Percentiles rank a stretch among this genome's conserved stretches.
These are phyloP conservation scores for Orbicella faveolata DNA, from an alignment of 64 coral and sea anemone genomes.

Conservation along the genomic window DNA sequence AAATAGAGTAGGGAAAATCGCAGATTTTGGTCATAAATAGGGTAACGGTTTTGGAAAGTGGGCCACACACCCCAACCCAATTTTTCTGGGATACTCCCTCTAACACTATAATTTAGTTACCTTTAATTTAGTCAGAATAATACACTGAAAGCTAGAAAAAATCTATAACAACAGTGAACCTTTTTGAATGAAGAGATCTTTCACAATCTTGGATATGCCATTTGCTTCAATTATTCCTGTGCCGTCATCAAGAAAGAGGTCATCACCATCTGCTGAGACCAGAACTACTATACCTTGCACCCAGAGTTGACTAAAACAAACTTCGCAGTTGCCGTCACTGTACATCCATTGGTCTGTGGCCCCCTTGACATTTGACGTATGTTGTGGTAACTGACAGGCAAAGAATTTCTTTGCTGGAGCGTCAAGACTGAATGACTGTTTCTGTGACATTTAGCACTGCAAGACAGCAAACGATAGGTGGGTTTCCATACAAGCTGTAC, in stretches of 20 bases:
- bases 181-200: constrained; percentile 65
- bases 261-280: constrained; percentile 48
- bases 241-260: constrained; percentile 77
- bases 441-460: constrained; percentile 41
- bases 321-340: not conserved
- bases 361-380: constrained; percentile 11
- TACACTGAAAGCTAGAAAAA: no score
- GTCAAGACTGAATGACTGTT: constrained; percentile 32
- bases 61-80: no score
- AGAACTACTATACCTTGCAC: constrained; percentile 66
- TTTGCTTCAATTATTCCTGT: constrained; percentile 64
- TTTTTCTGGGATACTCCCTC: no score
- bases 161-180: not conserved
- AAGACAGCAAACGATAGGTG: not conserved
- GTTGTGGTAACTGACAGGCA: constrained; percentile 46
- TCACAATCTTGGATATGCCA: constrained; percentile 65
- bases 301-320: constrained; percentile 85
- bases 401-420: constrained; percentile 75
- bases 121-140: no score
- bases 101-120: no score
- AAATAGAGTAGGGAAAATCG: no score
- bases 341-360: constrained; percentile 43
- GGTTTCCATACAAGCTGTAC: no score
- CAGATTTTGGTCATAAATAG: no score
- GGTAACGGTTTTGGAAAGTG: no score